phyloP scores from a whole-genome alignment of 2,797 vertebrate genomes.

The Peromyscus aztecus region DNA sequence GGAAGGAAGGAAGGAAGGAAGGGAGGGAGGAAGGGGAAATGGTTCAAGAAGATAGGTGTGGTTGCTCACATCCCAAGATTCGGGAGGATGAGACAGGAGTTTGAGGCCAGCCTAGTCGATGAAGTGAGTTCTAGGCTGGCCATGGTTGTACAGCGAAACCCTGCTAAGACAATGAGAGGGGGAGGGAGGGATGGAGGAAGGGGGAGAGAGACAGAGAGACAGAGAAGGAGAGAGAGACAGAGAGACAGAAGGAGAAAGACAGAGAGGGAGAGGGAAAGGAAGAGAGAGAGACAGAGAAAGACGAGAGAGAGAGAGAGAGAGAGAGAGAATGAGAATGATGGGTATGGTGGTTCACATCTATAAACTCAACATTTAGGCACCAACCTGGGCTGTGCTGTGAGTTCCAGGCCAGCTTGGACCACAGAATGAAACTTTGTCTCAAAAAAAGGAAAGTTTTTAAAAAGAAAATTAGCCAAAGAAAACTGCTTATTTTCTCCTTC shows the following conservation, averaged over 20 bases:
- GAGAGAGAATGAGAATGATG: too few relatives aligned
- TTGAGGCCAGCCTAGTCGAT: neutral
- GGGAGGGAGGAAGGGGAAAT: neutral
- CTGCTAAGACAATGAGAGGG: neutral
- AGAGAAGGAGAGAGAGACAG: too few relatives aligned
- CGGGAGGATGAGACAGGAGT: neutral
- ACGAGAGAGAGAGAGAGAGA: too few relatives aligned
- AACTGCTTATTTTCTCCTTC: neutral
- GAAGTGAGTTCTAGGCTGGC: neutral
- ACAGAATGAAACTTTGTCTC: neutral
- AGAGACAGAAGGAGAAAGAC: too few relatives aligned
- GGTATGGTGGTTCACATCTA: neutral
- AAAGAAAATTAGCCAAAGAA: neutral
- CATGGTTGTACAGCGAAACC: neutral
- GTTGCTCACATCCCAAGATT: neutral
- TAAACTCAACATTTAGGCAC: neutral
- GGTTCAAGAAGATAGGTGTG: neutral
- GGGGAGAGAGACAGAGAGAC: neutral
- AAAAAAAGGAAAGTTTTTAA: neutral
- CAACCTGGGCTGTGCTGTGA: neutral
- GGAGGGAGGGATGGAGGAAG: neutral
- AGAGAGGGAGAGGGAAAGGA: too few relatives aligned
- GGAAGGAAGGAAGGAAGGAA: neutral
- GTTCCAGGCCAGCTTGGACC: neutral
- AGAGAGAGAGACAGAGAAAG: neutral